Evolutionary conservation across 2,797 vertebrate genomes (phyloP).

Genomic region (Propithecus deckenii): DNA sequence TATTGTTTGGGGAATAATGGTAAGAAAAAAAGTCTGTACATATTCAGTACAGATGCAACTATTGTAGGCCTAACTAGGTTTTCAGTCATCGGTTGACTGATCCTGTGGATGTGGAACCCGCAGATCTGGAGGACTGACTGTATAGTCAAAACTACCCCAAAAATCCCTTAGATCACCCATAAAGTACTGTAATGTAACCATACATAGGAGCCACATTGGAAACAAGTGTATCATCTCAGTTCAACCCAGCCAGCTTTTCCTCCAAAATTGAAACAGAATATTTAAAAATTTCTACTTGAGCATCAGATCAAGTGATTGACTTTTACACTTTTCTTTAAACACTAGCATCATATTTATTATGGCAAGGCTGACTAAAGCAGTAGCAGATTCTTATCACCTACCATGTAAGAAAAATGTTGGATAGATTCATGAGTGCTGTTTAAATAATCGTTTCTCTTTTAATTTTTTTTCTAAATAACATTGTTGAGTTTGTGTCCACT

Average conservation of each 20-base stretch:
- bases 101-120: background rate
- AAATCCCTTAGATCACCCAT: background rate
- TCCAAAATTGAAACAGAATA: background rate
- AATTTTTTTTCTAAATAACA: background rate
- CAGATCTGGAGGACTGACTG: background rate
- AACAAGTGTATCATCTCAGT: background rate
- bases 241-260: background rate
- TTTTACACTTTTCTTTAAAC: constrained; percentile 13
- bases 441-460: constrained; percentile 41
- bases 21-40: background rate
- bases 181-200: background rate
- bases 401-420: background rate
- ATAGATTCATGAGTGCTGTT: background rate
- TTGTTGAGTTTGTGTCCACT: background rate
- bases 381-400: background rate
- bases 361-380: background rate
- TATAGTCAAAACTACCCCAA: background rate
- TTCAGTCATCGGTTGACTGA: background rate
- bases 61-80: background rate
- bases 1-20: background rate
- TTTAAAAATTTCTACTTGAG: constrained; percentile 8
- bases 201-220: background rate
- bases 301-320: background rate
- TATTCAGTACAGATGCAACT: background rate
- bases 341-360: constrained; percentile 25